Base-by-base conservation (phyloP, 1,140 invertebrate genomes). In the Aphaenogaster rudis region DNA sequence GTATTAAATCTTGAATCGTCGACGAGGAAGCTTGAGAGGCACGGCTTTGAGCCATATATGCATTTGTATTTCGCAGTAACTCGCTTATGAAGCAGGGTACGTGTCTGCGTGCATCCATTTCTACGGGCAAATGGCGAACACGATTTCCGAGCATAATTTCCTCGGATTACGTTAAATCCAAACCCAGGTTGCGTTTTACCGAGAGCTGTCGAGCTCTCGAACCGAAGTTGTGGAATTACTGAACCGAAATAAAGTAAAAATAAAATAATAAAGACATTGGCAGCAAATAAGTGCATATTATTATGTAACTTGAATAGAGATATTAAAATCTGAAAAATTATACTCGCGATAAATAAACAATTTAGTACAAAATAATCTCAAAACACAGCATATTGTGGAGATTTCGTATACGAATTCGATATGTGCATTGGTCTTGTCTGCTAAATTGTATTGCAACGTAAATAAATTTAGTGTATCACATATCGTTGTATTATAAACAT, bases 131-230 rank as follows among this genome's bases (percentile, higher is more conserved):
- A 84, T 84, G 80, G 80, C 28, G 69, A 84, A 84, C 80, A 76
- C 80, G 80, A 84, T 84, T 84, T 84, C 54, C 80, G 42, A 84
- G 69, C 69, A 84, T 84, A 84, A 84, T 84, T 84, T 84, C 80
- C 80, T 84, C 42, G 57, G 71, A 84, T 84, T 84, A 84, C 57
- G 80, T 84, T 84, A 74, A 84, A 84, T 63, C 28, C 80, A 39
- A 84, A 84, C 42, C 52, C 17, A 76, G 54, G 54, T 61, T 72
- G 57, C 69, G 45, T 84, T 84, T 81, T 79, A 66, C 59, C 15
- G 39, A 64, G n/a, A 39, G n/a, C 66, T 50, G 42, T 50, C 66
- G 66, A 33, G 66, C 66, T 69, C 42, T 33, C 42, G 42, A 50
- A 17, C 42, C 13, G 11, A 69, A 69, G 66, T 69, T 48, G 61